Evolutionary conservation across 2,113 vertebrate species (phyloP), one percentile per base, ranked within the genome.

Genomic region (Prionailurus bengalensis): DNA sequence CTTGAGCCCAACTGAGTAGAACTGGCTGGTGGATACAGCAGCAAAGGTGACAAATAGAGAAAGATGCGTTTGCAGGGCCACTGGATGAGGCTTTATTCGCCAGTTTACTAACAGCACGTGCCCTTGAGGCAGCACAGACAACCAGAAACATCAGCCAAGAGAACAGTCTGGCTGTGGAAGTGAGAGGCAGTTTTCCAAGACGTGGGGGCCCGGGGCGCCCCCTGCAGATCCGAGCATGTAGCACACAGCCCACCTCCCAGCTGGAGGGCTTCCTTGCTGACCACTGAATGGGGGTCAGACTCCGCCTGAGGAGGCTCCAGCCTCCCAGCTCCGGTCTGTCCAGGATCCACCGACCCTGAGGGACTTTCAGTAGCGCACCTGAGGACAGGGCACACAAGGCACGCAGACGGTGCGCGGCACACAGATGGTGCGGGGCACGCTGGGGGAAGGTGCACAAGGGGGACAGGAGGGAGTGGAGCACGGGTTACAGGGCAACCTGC

Each of bases 401-500:
- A 95, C 83, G 2, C 85, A 92, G 36, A 97, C 13, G 0, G 95
- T 61, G 63, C 39, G 93, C 2, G 95, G 81, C 76, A 84, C 48
- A 5, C 89, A 95, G 23, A 94, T 33, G 0, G 91, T n/a, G 53
- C 55, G 71, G 3, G 97, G 31, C 68, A 65, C 68, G 21, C 65
- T 65, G 14, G 68, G 10, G 3, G 93, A 88, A 16, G 96, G 51
- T 0, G 7, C 86, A 5, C 96, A 90, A 2, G 91, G 70, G 1
- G 39, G 29, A 27, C 87, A 70, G 19, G 96, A 89, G 5, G 95
- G 33, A 3, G 87, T n/a, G 1, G 97, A 81, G 66, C 97, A 89
- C 0, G 97, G 97, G 42, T 97, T 92, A 31, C 80, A 29, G 27
- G 97, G 95, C 25, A 98, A 21, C 94, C 98, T 98, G 87, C 1